Base-by-base conservation (phyloP, 2,888 invertebrate genomes). In the Cryptus armator region DNA sequence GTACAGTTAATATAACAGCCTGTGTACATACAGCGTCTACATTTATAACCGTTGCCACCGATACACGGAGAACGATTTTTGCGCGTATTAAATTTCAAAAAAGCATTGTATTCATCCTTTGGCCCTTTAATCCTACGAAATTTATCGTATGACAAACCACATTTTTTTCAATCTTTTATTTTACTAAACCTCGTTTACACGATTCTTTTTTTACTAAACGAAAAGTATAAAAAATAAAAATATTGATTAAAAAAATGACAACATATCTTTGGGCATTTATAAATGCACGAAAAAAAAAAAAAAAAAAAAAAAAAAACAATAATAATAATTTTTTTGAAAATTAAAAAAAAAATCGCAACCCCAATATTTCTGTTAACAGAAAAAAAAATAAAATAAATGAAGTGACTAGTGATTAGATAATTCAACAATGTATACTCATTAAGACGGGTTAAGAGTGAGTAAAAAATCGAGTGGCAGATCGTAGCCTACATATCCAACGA, bases 401-500 rank as follows among this genome's bases (percentile, higher is more conserved):
- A 14, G 12, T 5, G 62, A 62, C 62, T 14, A 62, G n/a, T 14
- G 5, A 32, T 14, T 59, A 2, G 29, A 10, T 14, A 6, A 32
- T 14, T 59, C 12, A 59, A 10, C 32, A 56, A 10, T 56, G 9
- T 59, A 10, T 32, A n/a, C 7, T 14, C 62, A 32, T 29, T 5
- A 6, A 24, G 6, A 3, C 32, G 7, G 9, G 4, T 29, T 10
- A 6, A 6, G 59, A 29, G 24, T 32, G 32, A 32, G n/a, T n/a
- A 0, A 32, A 62, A 62, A 32, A 29, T 29, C 29, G 29, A 32
- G n/a, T 29, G 59, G 29, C 24, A 29, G 14, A 62, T 0, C 2
- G 16, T 16, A 16, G 14, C 48, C 64, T n/a, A n/a, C 37, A 77
- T 12, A 74, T 12, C 12, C 48, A 24, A 70, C 44, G 67, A 78